Percentiles rank a stretch among this genome's conserved stretches.
Conservation (phyloP, 2,888 invertebrate genomes). For the Stenodema calcarata region DNA sequence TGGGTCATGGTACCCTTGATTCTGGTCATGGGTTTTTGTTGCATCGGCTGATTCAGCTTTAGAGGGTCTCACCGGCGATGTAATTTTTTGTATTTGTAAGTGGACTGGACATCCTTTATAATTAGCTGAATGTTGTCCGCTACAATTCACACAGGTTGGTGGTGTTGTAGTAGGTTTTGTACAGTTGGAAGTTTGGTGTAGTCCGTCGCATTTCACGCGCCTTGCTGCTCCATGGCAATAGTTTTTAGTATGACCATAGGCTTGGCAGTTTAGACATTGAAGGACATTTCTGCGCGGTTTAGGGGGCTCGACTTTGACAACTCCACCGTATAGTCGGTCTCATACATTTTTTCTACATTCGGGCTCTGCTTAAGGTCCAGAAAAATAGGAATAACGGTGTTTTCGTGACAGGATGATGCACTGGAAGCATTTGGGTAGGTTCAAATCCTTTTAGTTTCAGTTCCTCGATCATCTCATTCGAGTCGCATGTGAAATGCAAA, state of each 20-base stretch:
- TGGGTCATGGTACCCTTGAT: neutral
- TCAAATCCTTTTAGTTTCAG: neutral
- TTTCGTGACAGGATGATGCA: constrained; percentile 21
- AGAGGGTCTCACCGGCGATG: neutral
- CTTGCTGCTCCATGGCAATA: neutral
- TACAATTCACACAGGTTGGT: neutral
- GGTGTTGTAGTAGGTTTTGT: neutral
- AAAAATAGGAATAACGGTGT: constrained; percentile 13
- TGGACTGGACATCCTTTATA: constrained; percentile 10
- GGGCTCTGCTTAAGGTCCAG: constrained; percentile 8
- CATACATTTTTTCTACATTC: constrained; percentile 16
- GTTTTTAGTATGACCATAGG: constrained; percentile 1
- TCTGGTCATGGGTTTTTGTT: neutral
- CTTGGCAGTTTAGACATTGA: constrained; percentile 19
- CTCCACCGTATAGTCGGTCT: constrained; percentile 7
- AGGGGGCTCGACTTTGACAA: constrained; percentile 28
- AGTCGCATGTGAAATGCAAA: neutral
- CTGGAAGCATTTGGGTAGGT: constrained; percentile 6
- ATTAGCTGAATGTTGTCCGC: constrained; percentile 12
- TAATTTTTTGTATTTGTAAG: neutral
- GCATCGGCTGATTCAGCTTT: neutral
- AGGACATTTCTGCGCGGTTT: constrained; percentile 16
- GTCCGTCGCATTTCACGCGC: constrained; percentile 27
- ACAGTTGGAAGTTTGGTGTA: neutral
- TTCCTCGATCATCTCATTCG: constrained; percentile 19